A percentile compares a stretch with the other conserved stretches of the same genome.
phyloP scores from a whole-genome alignment of 2,113 vertebrate species.

The Neoarius graeffei region DNA sequence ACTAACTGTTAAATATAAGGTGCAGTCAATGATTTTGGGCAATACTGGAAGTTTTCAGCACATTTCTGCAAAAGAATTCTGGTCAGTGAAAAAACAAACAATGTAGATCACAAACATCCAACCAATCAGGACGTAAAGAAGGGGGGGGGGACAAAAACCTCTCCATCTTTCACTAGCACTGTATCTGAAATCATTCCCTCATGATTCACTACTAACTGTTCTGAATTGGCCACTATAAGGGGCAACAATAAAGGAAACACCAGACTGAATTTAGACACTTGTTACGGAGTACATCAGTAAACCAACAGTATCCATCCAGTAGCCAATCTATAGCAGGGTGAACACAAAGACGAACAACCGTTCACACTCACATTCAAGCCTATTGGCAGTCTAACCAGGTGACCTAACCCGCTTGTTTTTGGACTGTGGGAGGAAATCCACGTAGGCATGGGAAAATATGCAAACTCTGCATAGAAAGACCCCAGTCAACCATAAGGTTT shows the following conservation, averaged over 20 bases:
- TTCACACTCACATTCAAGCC: too few species aligned
- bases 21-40: not conserved
- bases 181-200: not conserved
- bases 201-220: not conserved
- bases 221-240: not conserved
- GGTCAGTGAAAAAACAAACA: slow-evolving; percentile 5
- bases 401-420: too few species aligned
- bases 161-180: not conserved
- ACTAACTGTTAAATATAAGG: too few species aligned
- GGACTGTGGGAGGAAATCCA: too few species aligned
- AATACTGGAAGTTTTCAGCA: not conserved
- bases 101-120: not conserved
- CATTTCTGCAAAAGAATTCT: not conserved
- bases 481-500: too few species aligned
- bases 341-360: too few species aligned
- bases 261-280: not conserved
- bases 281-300: not conserved
- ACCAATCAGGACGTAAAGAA: not conserved
- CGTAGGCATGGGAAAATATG: too few species aligned
- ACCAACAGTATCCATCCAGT: not conserved
- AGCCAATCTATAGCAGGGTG: too few species aligned
- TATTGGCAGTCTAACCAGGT: too few species aligned
- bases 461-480: too few species aligned
- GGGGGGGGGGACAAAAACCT: not conserved
- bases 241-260: not conserved